Evolutionary conservation across 1,140 invertebrate species (phyloP), one percentile per base, ranked within the genome.

Genomic region (Ips nitidus): DNA sequence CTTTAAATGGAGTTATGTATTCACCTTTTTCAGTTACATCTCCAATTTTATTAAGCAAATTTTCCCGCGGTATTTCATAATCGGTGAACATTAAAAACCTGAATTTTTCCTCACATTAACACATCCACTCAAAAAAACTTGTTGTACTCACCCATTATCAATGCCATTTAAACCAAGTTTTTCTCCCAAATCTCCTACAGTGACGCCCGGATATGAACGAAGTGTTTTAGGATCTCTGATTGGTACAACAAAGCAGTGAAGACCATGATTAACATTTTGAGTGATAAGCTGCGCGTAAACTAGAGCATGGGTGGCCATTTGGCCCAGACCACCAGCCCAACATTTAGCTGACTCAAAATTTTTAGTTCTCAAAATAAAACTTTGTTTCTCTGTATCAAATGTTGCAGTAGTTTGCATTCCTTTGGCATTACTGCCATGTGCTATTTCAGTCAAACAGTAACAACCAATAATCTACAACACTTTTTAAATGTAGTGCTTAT

Each of bases 321-420:
- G 89, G 4, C 93, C 92, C 81, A 97, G 83, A 82, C 91, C 91
- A 72, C 94, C 94, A 74, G 90, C 86, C 97, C 96, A 98, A 82
- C 94, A 95, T 86, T 98, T 98, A 45, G 94, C 92, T 22, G 95
- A 94, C 82, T 97, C 91, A 83, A 97, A 93, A 80, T 95, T 91
- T 0, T 95, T 94, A 0, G 94, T 92, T 79, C 97, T 88, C 6
- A 98, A 82, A 40, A 97, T 84, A 82, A 98, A 98, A 78, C 89
- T 86, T 82, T 91, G 81, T 2, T 86, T 88, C 38, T 82, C 80
- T 0, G 87, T 83, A 80, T 98, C 91, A 81, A 93, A 98, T 0
- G 88, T 94, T 2, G 95, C 95, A n/a, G 88, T 93, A 1, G 97
- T 98, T 72, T 91, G 86, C 85, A 98, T 92, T 41, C 88, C 89